A percentile compares a stretch with the other conserved stretches of the same genome.
phyloP scores from a whole-genome alignment of 2,888 invertebrate species.

The Pandemis heparana region DNA sequence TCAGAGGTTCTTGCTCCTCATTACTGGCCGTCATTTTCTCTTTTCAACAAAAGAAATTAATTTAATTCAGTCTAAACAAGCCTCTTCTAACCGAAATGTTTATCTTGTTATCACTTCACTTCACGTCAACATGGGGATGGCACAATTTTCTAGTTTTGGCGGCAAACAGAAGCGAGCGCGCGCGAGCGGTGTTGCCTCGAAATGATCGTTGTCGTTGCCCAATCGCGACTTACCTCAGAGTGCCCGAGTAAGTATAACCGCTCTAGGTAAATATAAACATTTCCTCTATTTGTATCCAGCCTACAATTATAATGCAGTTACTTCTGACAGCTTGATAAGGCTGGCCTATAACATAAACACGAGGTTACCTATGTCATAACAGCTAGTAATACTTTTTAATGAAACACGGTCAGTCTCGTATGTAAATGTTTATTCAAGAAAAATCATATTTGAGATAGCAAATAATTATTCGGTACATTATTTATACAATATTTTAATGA shows the following conservation, averaged over 20 bases:
- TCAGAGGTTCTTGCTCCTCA: constrained; percentile 82
- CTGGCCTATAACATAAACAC: background rate
- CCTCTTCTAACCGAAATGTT: constrained; percentile 15
- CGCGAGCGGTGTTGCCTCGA: constrained; percentile 47
- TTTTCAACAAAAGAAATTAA: constrained; percentile 21
- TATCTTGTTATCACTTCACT: constrained; percentile 35
- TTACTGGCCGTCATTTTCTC: constrained; percentile 75
- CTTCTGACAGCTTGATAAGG: constrained; percentile 21
- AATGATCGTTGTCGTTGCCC: constrained; percentile 43
- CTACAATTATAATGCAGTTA: constrained; percentile 5
- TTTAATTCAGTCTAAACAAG: background rate
- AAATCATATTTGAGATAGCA: constrained; percentile 84
- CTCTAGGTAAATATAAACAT: constrained; percentile 33
- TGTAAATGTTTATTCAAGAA: constrained; percentile 82
- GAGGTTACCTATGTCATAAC: background rate
- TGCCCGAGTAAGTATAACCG: constrained; percentile 1
- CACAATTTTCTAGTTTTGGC: constrained; percentile 42
- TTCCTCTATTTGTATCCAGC: constrained; percentile 25
- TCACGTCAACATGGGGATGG: constrained; percentile 46
- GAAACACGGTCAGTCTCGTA: constrained; percentile 58
- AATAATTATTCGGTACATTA: constrained; percentile 81
- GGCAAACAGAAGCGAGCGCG: constrained; percentile 46
- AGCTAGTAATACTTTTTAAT: background rate
- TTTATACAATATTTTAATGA: constrained; percentile 78
- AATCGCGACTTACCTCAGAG: constrained; percentile 26